Percentiles rank a stretch among this genome's conserved stretches.
phyloP scores from a whole-genome alignment of 2,797 vertebrate species.

The Buceros bicornis region DNA sequence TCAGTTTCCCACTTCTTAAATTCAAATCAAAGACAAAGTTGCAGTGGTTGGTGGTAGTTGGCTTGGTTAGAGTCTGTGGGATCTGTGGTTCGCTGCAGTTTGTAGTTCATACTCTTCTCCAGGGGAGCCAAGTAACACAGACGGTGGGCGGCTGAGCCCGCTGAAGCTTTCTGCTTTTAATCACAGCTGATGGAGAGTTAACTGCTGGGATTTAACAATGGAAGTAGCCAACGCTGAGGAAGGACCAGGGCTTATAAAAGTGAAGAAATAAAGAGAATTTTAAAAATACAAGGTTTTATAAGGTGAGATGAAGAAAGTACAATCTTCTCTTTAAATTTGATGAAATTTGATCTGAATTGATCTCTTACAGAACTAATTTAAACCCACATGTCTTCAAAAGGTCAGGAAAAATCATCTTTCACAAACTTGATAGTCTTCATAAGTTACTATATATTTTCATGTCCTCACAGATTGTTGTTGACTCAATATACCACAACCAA shows the following conservation, averaged over 20 bases:
- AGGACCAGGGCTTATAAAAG: slow-evolving; percentile 26
- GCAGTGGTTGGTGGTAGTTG: neutral
- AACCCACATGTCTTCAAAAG: slow-evolving; percentile 5
- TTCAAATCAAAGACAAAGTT: neutral
- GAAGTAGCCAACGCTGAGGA: neutral
- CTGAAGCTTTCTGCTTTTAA: slow-evolving; percentile 52
- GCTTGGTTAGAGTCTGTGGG: neutral
- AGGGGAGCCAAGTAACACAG: neutral
- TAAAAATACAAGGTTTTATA: slow-evolving; percentile 1
- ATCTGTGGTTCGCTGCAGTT: slow-evolving; percentile 22
- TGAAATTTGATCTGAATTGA: slow-evolving; percentile 41
- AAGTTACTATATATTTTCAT: slow-evolving; percentile 27
- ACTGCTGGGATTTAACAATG: slow-evolving; percentile 9
- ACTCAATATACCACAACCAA: neutral
- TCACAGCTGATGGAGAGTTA: slow-evolving; percentile 44
- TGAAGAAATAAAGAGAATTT: neutral
- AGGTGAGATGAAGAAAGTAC: slow-evolving; percentile 18
- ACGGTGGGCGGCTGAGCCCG: neutral
- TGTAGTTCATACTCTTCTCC: neutral
- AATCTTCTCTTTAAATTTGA: slow-evolving; percentile 51
- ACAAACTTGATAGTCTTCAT: neutral
- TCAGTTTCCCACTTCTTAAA: neutral
- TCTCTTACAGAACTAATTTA: slow-evolving; percentile 36
- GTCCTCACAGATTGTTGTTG: neutral
- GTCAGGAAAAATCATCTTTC: neutral